These are phyloP conservation scores for Amphipoea lucens DNA, from an alignment of 2,888 invertebrate species.

Conservation along the genomic window DNA sequence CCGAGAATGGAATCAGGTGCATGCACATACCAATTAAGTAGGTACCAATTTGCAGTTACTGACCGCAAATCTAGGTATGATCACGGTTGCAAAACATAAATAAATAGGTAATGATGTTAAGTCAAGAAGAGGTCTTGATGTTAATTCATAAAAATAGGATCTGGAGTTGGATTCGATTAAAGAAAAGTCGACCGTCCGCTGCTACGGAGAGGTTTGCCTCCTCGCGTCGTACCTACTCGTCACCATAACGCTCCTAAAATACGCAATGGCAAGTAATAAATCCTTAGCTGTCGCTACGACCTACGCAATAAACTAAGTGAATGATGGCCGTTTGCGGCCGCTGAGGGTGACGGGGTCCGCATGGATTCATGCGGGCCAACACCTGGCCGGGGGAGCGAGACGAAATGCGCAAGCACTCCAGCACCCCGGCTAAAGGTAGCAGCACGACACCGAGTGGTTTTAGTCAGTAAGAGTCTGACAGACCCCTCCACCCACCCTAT, in stretches of 20 bases:
- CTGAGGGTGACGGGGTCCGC: no score
- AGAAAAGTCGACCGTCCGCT: neutral
- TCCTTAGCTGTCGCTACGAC: no score
- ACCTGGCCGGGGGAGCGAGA: no score
- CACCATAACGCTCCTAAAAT: neutral
- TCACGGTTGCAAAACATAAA: neutral
- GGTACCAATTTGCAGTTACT: constrained; percentile 6
- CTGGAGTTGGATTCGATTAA: neutral
- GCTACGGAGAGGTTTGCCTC: neutral
- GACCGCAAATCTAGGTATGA: neutral
- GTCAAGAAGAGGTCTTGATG: neutral
- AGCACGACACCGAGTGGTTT: no score
- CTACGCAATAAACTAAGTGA: no score
- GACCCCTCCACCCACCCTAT: no score
- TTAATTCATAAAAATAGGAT: neutral
- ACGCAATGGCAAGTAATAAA: constrained; percentile 37
- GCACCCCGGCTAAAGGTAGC: no score
- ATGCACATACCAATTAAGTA: neutral
- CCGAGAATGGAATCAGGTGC: constrained; percentile 2
- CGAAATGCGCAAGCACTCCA: no score
- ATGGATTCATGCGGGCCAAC: no score
- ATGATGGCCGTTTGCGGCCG: no score
- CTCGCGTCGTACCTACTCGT: neutral
- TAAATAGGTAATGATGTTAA: neutral
- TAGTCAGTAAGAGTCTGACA: no score